These are phyloP conservation scores for Vulpes ferrilata DNA, from an alignment of 2,113 vertebrate genomes.

Conservation along the genomic window DNA sequence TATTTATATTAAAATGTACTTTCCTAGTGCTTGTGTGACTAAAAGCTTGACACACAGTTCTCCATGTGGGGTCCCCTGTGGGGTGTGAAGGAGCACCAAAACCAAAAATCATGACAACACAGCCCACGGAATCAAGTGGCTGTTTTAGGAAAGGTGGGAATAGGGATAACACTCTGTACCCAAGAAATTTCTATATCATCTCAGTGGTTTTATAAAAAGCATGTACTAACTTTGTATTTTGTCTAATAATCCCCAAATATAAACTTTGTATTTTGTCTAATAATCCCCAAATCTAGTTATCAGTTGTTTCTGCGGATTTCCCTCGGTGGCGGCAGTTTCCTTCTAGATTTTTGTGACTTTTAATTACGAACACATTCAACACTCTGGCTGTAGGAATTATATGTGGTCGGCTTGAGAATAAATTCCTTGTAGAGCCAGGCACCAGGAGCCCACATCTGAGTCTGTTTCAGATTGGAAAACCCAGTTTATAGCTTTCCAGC, in stretches of 20 bases:
- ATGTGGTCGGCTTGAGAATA: not conserved
- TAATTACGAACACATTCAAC: not conserved
- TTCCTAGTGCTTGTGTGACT: not conserved
- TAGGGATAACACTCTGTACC: not conserved
- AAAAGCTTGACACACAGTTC: not conserved
- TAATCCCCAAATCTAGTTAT: not conserved
- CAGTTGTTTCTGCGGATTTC: not conserved
- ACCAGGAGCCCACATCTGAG: not conserved
- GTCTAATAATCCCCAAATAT: not conserved
- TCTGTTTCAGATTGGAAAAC: not conserved
- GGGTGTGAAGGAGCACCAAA: not conserved
- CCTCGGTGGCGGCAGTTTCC: not conserved
- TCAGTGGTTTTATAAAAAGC: not conserved
- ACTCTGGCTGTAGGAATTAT: not conserved
- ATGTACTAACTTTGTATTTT: not conserved
- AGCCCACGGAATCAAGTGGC: not conserved
- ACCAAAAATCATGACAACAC: not conserved
- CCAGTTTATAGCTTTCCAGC: not conserved
- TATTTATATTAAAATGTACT: not conserved
- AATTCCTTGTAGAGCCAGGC: not conserved
- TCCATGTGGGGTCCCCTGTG: not conserved
- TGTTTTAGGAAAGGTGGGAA: not conserved
- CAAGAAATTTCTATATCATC: not conserved
- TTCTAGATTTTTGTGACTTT: constrained; percentile 9
- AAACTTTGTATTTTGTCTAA: not conserved